Percentiles rank a stretch among this genome's conserved stretches.
Evolutionary conservation across 2,888 invertebrate species (phyloP).

Genomic region (Rotaria magnacalcarata): DNA sequence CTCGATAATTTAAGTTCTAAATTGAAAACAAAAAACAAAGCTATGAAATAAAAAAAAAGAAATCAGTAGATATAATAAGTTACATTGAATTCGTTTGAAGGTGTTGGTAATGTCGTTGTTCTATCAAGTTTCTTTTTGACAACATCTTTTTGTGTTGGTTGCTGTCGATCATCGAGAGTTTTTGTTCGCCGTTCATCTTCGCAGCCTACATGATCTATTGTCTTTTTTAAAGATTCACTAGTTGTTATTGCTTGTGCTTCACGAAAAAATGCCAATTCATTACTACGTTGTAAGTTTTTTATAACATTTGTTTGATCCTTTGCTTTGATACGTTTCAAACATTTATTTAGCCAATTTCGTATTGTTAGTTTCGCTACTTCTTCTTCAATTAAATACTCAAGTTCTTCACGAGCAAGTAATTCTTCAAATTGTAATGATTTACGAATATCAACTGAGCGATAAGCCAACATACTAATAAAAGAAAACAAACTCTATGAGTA

Average conservation of each 20-base stretch:
- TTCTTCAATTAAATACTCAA: conserved; percentile 97
- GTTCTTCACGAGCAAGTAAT: conserved; percentile 88
- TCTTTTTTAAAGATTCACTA: neutral
- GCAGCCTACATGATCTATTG: neutral
- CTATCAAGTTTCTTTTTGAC: neutral
- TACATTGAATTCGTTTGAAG: neutral
- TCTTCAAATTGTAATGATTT: conserved; percentile 97
- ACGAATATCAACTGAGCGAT: conserved; percentile 89
- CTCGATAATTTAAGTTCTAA: conserved; percentile 3
- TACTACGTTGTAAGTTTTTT: conserved; percentile 34
- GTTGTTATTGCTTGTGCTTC: conserved; percentile 15
- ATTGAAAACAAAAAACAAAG: neutral
- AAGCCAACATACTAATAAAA: conserved; percentile 75
- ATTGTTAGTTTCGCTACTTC: conserved; percentile 99
- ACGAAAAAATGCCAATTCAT: conserved; percentile 37
- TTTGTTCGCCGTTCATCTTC: neutral
- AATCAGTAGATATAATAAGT: neutral
- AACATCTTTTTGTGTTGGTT: neutral
- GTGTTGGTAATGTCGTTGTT: conserved; percentile 3
- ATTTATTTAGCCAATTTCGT: conserved; percentile 93
- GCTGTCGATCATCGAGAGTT: neutral
- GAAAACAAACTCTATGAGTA: neutral
- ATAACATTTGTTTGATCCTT: conserved; percentile 29
- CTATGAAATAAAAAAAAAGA: neutral
- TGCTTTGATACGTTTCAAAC: conserved; percentile 83